Conservation (phyloP, 1,140 invertebrate genomes). For the Penaeus vannamei region DNA sequence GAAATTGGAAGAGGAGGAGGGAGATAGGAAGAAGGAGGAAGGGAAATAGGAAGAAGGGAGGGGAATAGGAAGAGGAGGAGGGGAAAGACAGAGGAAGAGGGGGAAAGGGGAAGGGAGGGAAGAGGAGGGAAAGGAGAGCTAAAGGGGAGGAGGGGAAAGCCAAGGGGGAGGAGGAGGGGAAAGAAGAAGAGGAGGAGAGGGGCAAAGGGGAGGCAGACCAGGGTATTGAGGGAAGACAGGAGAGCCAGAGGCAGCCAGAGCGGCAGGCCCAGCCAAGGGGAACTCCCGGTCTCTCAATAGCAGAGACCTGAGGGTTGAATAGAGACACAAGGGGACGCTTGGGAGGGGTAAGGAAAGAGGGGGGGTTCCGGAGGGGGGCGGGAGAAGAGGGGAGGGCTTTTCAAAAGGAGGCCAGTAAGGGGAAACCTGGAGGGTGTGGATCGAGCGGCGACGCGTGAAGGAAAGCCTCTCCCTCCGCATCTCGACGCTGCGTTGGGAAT, state of each 20-base stretch:
- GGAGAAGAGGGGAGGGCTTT: constrained; percentile 25
- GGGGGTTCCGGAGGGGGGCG: not conserved
- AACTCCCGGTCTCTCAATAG: not conserved
- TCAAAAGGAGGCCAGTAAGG: constrained; percentile 56
- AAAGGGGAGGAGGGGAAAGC: no score
- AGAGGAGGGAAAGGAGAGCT: no score
- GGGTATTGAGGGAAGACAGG: not conserved
- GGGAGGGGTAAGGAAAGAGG: not conserved
- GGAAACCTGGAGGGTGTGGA: constrained; percentile 35
- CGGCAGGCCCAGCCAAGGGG: constrained; percentile 1
- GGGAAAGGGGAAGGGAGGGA: no score
- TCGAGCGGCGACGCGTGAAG: no score
- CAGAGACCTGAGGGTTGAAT: constrained; percentile 29
- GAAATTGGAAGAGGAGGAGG: no score
- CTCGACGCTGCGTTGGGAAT: no score
- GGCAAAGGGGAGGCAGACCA: not conserved
- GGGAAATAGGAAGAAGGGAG: no score
- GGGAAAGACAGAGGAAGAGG: no score
- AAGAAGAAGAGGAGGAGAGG: not conserved
- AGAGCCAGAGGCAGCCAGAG: constrained; percentile 10
- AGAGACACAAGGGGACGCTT: constrained; percentile 47
- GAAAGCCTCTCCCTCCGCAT: no score
- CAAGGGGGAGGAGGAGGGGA: not conserved
- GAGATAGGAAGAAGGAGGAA: no score
- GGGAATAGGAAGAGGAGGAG: no score